Conservation (phyloP, 2,888 invertebrate species). For the Xestia c-nigrum region DNA sequence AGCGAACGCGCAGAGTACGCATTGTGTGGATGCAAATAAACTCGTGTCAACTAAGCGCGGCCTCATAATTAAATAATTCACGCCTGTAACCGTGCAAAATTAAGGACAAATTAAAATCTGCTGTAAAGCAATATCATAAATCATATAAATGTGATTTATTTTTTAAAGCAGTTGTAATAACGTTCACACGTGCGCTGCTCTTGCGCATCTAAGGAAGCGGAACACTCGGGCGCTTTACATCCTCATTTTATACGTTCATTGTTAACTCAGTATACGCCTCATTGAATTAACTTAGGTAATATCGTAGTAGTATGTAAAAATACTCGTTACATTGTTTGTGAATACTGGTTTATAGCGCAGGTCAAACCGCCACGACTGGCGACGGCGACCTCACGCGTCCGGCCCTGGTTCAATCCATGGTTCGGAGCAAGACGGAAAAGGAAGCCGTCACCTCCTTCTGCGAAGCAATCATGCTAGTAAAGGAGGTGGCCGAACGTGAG, state of each 20-base stretch:
- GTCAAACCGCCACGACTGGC: too few species aligned
- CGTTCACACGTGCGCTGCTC: conserved; percentile 69
- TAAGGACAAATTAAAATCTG: conserved; percentile 60
- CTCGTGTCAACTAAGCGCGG: neutral
- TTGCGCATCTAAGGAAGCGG: conserved; percentile 82
- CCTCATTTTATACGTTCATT: conserved; percentile 39
- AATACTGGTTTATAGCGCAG: neutral
- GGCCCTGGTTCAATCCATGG: too few species aligned
- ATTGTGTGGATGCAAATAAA: neutral
- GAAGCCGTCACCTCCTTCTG: too few species aligned
- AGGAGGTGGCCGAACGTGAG: too few species aligned
- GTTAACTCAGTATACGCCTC: conserved; percentile 54
- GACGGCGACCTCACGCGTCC: too few species aligned
- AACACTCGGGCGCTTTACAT: conserved; percentile 66
- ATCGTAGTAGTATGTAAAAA: conserved; percentile 7
- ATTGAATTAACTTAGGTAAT: conserved; percentile 60
- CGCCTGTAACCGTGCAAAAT: conserved; percentile 43
- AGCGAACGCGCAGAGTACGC: neutral
- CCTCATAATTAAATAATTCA: conserved; percentile 45
- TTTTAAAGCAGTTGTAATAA: conserved; percentile 37
- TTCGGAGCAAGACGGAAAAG: too few species aligned
- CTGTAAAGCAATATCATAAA: conserved; percentile 51
- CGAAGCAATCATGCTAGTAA: too few species aligned
- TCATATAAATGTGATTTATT: conserved; percentile 39
- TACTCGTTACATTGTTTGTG: neutral